Percentiles rank a stretch among this genome's conserved stretches.
Evolutionary conservation across 2,797 vertebrate genomes (phyloP).

Genomic region (Lindbergichthys nudifrons): DNA sequence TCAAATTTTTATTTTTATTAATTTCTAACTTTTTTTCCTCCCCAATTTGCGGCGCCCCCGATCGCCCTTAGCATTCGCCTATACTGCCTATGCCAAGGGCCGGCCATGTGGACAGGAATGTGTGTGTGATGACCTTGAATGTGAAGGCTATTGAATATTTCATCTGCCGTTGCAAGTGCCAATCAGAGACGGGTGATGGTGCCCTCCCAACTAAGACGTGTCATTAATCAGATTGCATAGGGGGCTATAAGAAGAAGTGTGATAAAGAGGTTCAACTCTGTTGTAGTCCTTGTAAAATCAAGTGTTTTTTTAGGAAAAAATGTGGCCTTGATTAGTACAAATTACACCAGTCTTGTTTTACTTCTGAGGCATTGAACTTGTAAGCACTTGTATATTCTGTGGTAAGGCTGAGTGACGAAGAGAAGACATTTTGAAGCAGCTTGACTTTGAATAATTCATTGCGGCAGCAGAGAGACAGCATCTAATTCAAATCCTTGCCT

Average conservation of each 20-base stretch:
- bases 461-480: constrained; percentile 6
- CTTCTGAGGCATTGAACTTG: constrained; percentile 11
- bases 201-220: constrained; percentile 34
- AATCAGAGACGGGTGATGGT: constrained; percentile 16
- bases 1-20: too few species aligned
- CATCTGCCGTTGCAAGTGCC: constrained; percentile 43
- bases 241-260: background rate
- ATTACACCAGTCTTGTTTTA: background rate
- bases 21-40: too few species aligned
- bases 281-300: background rate
- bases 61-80: too few species aligned
- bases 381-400: constrained; percentile 12
- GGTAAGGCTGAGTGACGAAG: constrained; percentile 30
- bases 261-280: constrained; percentile 5
- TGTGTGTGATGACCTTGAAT: constrained; percentile 51
- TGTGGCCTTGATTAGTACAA: background rate
- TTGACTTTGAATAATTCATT: constrained; percentile 62
- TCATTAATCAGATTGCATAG: constrained; percentile 22
- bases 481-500: constrained; percentile 12
- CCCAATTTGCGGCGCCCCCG: too few species aligned
- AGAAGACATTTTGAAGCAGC: constrained; percentile 44
- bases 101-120: constrained; percentile 5
- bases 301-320: background rate
- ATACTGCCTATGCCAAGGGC: too few species aligned
- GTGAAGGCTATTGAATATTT: constrained; percentile 61